Base-by-base conservation (phyloP, 2,888 invertebrate species). In the Muschampia plurimacula region DNA sequence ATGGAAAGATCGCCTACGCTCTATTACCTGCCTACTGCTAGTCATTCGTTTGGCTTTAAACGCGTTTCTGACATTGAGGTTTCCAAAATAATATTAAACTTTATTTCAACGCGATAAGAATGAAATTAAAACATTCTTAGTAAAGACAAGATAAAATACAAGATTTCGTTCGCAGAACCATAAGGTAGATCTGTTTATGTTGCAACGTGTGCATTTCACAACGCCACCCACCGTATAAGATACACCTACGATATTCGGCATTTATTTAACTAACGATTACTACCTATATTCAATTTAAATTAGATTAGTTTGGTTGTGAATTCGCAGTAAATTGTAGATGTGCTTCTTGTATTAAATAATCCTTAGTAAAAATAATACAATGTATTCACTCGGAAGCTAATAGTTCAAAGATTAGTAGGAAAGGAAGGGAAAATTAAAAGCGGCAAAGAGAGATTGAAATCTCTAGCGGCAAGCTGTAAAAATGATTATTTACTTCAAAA, bases 201-300 rank as follows among this genome's bases (percentile, higher is more conserved):
- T 78, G 84, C 81, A 87, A 83, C 77, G 82, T 81, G 80, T 83
- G 82, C 82, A 84, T 91, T 90, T 86, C 88, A 83, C 83, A 88
- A 89, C 83, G 74, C 80, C 86, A 82, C 89, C 88, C 83, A 88
- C 87, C 82, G 75, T 75, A 81, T 82, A 78, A 80, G 82, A 80
- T 80, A 83, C 87, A 81, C 89, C 89, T 84, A 89, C 89, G 80
- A 77, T 75, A 75, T 74, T 77, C 72, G 72, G 69, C 80, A 81
- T 83, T 84, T 79, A 79, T 76, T 80, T 76, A 81, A 63, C 69
- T 63, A 69, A 83, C 6, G 82, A 84, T 82, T 83, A 82, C 78
- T 80, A 79, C 77, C 22, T 22, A 22, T 22, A 22, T 22, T 22
- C 22, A 22, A 22, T 22, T 22, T 22, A 22, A 22, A 22, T 22